phyloP scores from a whole-genome alignment of 2,888 invertebrate genomes.

The Diachrysia chrysitis region DNA sequence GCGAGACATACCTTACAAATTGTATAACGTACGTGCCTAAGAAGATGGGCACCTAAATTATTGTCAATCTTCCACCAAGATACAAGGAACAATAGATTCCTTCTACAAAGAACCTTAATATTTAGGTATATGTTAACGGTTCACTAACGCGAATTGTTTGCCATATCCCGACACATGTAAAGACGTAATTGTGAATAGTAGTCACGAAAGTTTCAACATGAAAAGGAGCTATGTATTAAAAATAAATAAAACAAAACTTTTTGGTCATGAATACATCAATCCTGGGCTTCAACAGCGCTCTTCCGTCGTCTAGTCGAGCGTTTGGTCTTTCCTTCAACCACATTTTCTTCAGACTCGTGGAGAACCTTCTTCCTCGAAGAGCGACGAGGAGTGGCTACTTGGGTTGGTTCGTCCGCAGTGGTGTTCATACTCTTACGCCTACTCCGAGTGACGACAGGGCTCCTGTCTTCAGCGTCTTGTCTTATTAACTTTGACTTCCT shows the following conservation, averaged over 20 bases:
- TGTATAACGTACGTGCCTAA: not conserved
- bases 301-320: slow-evolving; percentile 61
- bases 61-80: slow-evolving; percentile 2
- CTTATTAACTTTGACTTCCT: slow-evolving; percentile 63
- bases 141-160: not conserved
- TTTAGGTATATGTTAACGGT: not conserved
- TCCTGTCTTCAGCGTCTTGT: slow-evolving; percentile 70
- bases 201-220: not conserved
- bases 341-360: slow-evolving; percentile 60
- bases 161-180: not conserved
- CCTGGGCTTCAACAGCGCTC: slow-evolving; percentile 38
- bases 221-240: not conserved
- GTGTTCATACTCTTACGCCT: slow-evolving; percentile 69
- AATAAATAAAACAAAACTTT: slow-evolving; percentile 1
- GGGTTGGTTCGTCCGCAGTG: slow-evolving; percentile 36
- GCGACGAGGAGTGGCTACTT: slow-evolving; percentile 48
- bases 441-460: slow-evolving; percentile 71
- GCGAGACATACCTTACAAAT: not conserved
- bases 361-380: slow-evolving; percentile 62
- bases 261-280: slow-evolving; percentile 11
- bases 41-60: not conserved
- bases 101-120: not conserved
- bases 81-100: not conserved
- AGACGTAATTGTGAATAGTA: not conserved
- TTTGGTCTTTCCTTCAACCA: slow-evolving; percentile 53